phyloP scores from a whole-genome alignment of 2,113 vertebrate genomes.

The Petaurus breviceps region DNA sequence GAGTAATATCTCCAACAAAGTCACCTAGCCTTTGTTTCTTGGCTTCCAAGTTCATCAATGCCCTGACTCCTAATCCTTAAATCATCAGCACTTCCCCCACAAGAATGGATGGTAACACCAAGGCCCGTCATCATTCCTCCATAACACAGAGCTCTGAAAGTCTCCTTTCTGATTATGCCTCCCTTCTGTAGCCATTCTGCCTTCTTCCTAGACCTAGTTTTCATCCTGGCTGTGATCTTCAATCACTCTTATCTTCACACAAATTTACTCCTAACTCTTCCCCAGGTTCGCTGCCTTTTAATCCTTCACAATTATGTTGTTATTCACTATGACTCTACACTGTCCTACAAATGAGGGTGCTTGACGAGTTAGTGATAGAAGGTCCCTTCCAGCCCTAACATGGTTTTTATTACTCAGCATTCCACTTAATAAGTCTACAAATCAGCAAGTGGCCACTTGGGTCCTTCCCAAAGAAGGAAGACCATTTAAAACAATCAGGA shows the following conservation, averaged over 20 bases:
- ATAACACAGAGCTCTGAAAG: not conserved
- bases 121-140: not conserved
- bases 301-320: not conserved
- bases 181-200: not conserved
- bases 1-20: not conserved
- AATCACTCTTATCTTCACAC: too few species aligned
- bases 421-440: not conserved
- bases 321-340: not conserved
- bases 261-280: not conserved
- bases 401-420: not conserved
- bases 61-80: not conserved
- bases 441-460: not conserved
- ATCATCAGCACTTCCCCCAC: not conserved
- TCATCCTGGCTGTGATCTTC: not conserved
- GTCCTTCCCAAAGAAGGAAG: not conserved
- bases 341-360: not conserved
- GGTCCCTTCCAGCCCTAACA: too few species aligned
- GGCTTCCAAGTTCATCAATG: not conserved
- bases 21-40: not conserved
- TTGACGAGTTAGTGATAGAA: not conserved
- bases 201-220: not conserved
- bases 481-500: not conserved
- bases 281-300: not conserved
- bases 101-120: not conserved
- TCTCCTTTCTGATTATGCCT: not conserved